phyloP scores from a whole-genome alignment of 2,113 vertebrate species.

The Urocynchramus pylzowi region DNA sequence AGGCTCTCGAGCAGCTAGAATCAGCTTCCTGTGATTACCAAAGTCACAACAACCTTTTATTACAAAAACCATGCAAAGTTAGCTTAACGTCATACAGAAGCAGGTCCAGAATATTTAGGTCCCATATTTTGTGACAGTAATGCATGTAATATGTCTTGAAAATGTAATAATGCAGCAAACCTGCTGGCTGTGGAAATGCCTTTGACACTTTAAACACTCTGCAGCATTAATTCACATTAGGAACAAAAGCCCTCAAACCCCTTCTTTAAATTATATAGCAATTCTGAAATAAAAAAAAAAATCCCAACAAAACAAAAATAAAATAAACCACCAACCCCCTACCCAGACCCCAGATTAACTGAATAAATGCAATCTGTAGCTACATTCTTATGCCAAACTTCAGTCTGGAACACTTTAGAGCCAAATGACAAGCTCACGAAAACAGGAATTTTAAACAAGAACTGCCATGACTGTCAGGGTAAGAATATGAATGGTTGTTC shows the following conservation, averaged over 20 bases:
- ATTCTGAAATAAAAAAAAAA: neutral
- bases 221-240: neutral
- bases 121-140: neutral
- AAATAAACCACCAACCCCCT: neutral
- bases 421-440: neutral
- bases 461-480: neutral
- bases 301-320: neutral
- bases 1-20: neutral
- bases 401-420: neutral
- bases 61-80: neutral
- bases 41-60: neutral
- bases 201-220: neutral
- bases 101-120: neutral
- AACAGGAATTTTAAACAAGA: neutral
- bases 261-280: neutral
- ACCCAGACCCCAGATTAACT: neutral
- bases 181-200: neutral
- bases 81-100: neutral
- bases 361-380: neutral
- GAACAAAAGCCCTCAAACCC: neutral
- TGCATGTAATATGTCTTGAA: neutral
- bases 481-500: neutral
- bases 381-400: neutral
- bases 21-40: neutral
- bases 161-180: neutral